Evolutionary conservation across 2,888 invertebrate genomes (phyloP).

Genomic region (Ophion ellenae): DNA sequence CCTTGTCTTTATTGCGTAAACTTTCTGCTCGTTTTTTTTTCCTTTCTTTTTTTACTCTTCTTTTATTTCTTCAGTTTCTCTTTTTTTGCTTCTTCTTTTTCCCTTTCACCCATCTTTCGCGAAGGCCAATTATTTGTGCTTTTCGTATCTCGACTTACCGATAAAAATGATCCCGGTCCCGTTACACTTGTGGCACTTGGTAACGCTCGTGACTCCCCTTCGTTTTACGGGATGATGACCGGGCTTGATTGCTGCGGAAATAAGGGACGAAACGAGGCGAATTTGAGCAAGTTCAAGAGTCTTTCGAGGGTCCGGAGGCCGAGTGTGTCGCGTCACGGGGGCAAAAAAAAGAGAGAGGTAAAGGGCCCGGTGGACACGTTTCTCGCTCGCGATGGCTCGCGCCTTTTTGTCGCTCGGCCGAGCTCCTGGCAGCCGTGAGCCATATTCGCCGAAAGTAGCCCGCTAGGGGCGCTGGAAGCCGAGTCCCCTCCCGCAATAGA

Average conservation of each 20-base stretch:
- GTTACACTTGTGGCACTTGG: constrained; percentile 95
- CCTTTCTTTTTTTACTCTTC: constrained; percentile 8
- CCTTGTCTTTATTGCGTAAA: not conserved
- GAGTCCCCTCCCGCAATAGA: not conserved
- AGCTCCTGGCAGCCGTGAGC: not conserved
- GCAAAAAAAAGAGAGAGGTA: not conserved
- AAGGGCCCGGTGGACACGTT: not conserved
- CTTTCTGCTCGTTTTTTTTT: constrained; percentile 4
- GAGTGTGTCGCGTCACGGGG: not conserved
- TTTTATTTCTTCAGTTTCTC: constrained; percentile 27
- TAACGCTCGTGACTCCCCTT: constrained; percentile 92
- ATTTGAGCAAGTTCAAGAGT: not conserved
- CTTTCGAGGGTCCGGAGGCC: not conserved
- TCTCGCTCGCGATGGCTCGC: not conserved
- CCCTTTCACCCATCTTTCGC: constrained; percentile 31
- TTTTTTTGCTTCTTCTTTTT: constrained; percentile 28
- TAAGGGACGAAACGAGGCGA: not conserved
- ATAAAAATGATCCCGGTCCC: constrained; percentile 94
- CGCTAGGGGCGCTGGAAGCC: not conserved
- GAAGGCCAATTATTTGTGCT: constrained; percentile 35
- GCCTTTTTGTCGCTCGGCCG: not conserved
- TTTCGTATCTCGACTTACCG: constrained; percentile 82
- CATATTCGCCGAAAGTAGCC: not conserved
- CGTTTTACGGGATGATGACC: constrained; percentile 91
- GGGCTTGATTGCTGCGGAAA: constrained; percentile 81